Conservation (phyloP, 2,113 vertebrate genomes). For the Coptodon bakossiorum region DNA sequence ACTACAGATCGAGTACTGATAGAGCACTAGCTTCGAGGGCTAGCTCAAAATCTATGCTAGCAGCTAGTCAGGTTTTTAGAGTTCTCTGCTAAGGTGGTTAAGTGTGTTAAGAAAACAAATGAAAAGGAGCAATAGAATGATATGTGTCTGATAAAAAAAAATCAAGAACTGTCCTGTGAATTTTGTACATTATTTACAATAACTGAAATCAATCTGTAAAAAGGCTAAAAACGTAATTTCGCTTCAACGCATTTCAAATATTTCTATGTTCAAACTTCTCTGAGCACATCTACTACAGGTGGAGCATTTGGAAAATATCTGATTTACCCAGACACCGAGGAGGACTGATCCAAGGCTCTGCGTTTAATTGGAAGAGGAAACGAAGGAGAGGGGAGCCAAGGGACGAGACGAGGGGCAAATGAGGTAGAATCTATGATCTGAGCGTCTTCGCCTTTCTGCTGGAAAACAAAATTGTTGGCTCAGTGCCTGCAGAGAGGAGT, state of each 20-base stretch:
- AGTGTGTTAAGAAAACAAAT: background rate
- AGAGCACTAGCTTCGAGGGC: background rate
- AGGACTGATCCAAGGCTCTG: slow-evolving; percentile 9
- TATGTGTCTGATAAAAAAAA: background rate
- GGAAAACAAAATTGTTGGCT: slow-evolving; percentile 37
- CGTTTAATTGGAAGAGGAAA: slow-evolving; percentile 57
- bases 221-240: slow-evolving; percentile 13
- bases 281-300: background rate
- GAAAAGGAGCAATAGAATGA: background rate
- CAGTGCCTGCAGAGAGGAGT: slow-evolving; percentile 26
- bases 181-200: background rate
- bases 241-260: slow-evolving; percentile 18
- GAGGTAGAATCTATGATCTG: slow-evolving; percentile 53
- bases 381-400: slow-evolving; percentile 31
- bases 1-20: background rate
- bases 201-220: background rate
- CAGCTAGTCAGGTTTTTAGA: background rate
- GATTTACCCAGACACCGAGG: slow-evolving; percentile 36
- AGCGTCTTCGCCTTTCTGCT: slow-evolving; percentile 20
- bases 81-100: background rate
- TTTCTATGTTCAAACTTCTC: slow-evolving; percentile 39
- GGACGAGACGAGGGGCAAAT: slow-evolving; percentile 26
- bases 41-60: background rate
- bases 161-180: background rate
- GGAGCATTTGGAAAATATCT: slow-evolving; percentile 32